phyloP scores from a whole-genome alignment of 1,140 invertebrate genomes.

The Sycobia sp. region DNA sequence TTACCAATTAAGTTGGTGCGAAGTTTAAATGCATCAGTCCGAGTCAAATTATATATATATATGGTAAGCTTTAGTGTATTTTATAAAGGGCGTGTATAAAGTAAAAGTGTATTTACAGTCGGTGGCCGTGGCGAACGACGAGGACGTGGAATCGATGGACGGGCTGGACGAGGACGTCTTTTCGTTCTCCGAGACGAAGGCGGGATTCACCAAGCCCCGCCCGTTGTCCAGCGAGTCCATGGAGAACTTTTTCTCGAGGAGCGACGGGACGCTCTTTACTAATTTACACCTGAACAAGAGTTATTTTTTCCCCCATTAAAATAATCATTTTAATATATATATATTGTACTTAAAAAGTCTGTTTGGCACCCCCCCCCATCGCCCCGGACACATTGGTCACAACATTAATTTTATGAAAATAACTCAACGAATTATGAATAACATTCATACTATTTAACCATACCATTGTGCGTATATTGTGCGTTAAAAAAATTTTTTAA shows the following conservation, averaged over 20 bases:
- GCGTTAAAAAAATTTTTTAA: neutral
- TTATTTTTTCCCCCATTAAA: neutral
- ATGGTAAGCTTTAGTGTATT: too few species aligned
- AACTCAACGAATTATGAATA: too few species aligned
- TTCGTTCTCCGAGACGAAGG: slow-evolving; percentile 45
- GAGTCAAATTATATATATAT: too few species aligned
- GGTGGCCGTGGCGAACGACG: slow-evolving; percentile 30
- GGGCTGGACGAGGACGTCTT: slow-evolving; percentile 44
- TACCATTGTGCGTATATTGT: too few species aligned
- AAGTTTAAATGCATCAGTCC: too few species aligned
- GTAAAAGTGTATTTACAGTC: slow-evolving; percentile 42
- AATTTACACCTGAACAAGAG: slow-evolving; percentile 37
- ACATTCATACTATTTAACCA: too few species aligned
- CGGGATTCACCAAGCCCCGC: slow-evolving; percentile 47
- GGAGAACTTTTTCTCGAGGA: slow-evolving; percentile 37
- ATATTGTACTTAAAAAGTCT: too few species aligned
- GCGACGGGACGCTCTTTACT: slow-evolving; percentile 33
- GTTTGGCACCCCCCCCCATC: too few species aligned
- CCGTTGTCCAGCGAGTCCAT: slow-evolving; percentile 34
- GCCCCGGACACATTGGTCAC: too few species aligned
- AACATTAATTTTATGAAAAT: too few species aligned
- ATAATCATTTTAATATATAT: neutral
- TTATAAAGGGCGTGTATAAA: too few species aligned
- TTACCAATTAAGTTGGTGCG: too few species aligned
- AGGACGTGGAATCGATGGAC: slow-evolving; percentile 36